These are phyloP conservation scores for Pangasius djambal DNA, from an alignment of 2,797 vertebrate species.

Conservation along the genomic window DNA sequence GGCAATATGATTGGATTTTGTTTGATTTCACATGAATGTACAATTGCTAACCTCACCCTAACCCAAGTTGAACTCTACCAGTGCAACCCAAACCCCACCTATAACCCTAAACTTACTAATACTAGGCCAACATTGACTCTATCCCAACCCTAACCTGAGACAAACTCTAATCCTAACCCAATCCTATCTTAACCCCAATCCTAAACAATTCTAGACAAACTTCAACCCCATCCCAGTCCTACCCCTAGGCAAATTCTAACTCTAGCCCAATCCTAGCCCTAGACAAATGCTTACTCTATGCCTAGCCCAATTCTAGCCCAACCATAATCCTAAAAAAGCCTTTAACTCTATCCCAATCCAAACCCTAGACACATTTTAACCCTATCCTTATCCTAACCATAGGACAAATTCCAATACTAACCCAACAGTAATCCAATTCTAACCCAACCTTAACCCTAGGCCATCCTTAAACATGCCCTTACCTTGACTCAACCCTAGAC, in stretches of 20 bases:
- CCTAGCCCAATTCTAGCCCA: neutral
- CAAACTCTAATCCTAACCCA: neutral
- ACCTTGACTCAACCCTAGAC: neutral
- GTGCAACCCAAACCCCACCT: neutral
- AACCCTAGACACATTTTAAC: neutral
- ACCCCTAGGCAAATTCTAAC: neutral
- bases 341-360: neutral
- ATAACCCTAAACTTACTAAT: neutral
- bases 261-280: neutral
- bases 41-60: neutral
- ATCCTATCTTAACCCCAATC: neutral
- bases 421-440: neutral
- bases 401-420: neutral
- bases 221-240: neutral
- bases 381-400: neutral
- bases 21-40: neutral
- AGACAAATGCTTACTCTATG: neutral
- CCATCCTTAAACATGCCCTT: neutral
- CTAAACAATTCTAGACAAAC: neutral
- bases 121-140: neutral
- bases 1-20: neutral
- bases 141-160: neutral
- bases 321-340: neutral
- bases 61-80: neutral
- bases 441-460: neutral